Conservation (phyloP, 2,797 vertebrate genomes). For the Aotus griseimembra region DNA sequence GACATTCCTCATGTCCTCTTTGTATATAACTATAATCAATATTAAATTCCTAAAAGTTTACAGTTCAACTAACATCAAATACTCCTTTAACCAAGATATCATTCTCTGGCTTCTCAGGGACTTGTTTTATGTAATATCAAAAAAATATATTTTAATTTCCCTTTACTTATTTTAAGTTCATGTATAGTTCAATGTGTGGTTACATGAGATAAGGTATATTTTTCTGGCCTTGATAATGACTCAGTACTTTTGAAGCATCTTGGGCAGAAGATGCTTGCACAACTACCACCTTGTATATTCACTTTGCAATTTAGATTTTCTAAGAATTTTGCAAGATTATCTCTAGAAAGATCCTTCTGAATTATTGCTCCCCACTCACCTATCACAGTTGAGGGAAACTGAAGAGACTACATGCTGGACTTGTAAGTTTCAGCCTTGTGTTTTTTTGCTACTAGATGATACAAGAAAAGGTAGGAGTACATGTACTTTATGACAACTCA, state of each 20-base stretch:
- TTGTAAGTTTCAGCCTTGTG: not conserved
- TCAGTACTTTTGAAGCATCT: slow-evolving; percentile 19
- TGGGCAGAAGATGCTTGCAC: not conserved
- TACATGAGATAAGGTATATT: slow-evolving; percentile 4
- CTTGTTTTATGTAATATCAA: slow-evolving; percentile 2
- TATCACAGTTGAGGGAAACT: not conserved
- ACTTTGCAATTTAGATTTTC: slow-evolving; percentile 36
- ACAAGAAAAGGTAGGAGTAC: not conserved
- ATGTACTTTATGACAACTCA: not conserved
- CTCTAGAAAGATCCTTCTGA: not conserved
- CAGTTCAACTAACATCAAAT: not conserved
- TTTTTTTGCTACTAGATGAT: not conserved
- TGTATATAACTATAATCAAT: not conserved
- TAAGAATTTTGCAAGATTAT: not conserved
- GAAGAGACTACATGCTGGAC: not conserved
- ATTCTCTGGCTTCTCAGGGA: not conserved
- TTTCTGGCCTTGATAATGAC: slow-evolving; percentile 19
- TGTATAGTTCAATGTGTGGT: not conserved
- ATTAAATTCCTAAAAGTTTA: slow-evolving; percentile 42
- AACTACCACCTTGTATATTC: not conserved
- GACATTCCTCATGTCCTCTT: not conserved
- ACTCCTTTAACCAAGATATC: not conserved
- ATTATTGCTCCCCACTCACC: not conserved
- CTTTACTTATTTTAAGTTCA: slow-evolving; percentile 32
- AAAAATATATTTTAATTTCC: not conserved